Evolutionary conservation across 2,797 vertebrate species (phyloP).

Genomic region (Chelmon rostratus): DNA sequence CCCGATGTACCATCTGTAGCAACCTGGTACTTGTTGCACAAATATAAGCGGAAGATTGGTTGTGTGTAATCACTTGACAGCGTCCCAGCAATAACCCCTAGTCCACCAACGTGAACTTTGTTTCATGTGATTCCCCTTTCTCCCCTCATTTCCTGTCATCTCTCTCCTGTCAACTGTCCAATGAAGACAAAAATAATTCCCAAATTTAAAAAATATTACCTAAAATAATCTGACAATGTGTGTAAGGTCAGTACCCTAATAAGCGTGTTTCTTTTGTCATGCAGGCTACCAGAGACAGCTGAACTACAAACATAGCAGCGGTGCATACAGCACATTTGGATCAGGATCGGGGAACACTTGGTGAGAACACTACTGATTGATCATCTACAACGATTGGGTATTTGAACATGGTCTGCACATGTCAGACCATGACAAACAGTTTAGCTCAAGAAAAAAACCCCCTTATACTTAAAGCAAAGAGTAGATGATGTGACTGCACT

Average conservation of each 20-base stretch:
- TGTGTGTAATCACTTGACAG: neutral
- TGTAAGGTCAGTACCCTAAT: neutral
- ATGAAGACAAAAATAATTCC: neutral
- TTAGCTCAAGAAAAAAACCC: neutral
- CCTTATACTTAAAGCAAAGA: neutral
- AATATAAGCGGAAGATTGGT: neutral
- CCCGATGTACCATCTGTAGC: neutral
- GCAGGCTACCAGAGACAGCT: constrained; percentile 90
- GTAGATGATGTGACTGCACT: neutral
- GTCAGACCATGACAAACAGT: neutral
- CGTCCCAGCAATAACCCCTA: rapidly evolving
- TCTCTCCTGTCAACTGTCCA: neutral
- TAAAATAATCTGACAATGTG: neutral
- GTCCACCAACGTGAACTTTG: neutral
- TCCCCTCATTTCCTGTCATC: neutral
- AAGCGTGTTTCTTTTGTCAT: neutral
- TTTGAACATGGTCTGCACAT: neutral
- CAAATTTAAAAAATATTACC: neutral
- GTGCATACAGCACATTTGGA: constrained; percentile 88
- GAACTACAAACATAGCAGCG: constrained; percentile 80
- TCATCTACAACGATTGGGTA: neutral
- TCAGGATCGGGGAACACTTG: constrained; percentile 84
- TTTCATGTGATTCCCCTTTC: neutral
- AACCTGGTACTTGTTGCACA: too few relatives aligned
- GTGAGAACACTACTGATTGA: constrained; percentile 69